Evolutionary conservation across 2,113 vertebrate genomes (phyloP).

Genomic region (Paradisaea rubra): DNA sequence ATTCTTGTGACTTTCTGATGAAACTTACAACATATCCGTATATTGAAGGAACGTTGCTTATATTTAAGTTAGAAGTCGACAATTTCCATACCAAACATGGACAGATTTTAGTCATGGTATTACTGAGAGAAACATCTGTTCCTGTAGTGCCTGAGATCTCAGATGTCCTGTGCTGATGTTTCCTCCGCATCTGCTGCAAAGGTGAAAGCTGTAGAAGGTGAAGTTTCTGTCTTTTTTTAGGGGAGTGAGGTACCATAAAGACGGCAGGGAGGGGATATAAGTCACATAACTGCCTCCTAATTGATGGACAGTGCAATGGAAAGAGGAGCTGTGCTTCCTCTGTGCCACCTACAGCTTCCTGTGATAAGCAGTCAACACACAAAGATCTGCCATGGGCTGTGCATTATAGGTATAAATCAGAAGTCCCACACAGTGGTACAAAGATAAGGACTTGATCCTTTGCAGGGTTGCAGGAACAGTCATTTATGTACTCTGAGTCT

Average conservation of each 20-base stretch:
- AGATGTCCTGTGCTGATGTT: neutral
- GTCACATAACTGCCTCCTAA: neutral
- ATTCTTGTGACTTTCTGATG: neutral
- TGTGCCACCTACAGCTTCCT: neutral
- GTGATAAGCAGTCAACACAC: neutral
- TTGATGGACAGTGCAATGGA: neutral
- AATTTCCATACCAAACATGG: neutral
- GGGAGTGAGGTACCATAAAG: neutral
- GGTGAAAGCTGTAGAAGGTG: neutral
- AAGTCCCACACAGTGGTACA: neutral
- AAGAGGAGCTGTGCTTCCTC: neutral
- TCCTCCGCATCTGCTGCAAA: neutral
- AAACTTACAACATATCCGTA: neutral
- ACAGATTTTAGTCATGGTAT: neutral
- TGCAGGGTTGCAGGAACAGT: neutral
- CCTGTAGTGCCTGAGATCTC: neutral
- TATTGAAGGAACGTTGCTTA: neutral
- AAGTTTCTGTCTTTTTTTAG: neutral
- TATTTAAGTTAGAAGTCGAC: neutral
- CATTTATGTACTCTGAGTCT: neutral
- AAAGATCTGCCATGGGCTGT: neutral
- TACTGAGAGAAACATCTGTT: neutral
- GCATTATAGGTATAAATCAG: neutral
- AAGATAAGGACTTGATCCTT: neutral
- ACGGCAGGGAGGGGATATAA: neutral